Evolutionary conservation across 2,113 vertebrate genomes (phyloP).

Genomic region (Pterophyllum scalare): DNA sequence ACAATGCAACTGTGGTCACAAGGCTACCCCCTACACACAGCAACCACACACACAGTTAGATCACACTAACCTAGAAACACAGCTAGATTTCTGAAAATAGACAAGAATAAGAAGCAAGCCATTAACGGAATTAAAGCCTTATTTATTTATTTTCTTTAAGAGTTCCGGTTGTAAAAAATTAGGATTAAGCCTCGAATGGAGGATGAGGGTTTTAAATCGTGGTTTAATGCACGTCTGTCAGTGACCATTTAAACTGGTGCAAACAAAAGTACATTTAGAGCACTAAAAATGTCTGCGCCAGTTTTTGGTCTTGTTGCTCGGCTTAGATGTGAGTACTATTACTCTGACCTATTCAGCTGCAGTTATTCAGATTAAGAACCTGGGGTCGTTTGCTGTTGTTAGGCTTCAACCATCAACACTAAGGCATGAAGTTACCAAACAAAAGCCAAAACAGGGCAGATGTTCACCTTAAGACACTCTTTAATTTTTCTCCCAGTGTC

Average conservation of each 20-base stretch:
- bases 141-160: constrained; percentile 11
- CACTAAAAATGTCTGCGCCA: neutral
- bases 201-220: constrained; percentile 34
- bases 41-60: constrained; percentile 50
- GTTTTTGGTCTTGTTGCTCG: constrained; percentile 12
- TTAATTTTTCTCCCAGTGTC: constrained; percentile 21
- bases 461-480: constrained; percentile 42
- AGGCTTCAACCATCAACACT: constrained; percentile 34
- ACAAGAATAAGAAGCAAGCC: constrained; percentile 38
- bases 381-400: neutral
- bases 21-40: constrained; percentile 68
- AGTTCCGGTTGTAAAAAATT: constrained; percentile 24
- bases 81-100: constrained; percentile 37
- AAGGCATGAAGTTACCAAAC: constrained; percentile 23
- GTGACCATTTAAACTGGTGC: constrained; percentile 31
- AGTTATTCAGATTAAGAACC: constrained; percentile 28
- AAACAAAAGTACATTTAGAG: constrained; percentile 48
- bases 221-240: constrained; percentile 32
- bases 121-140: constrained; percentile 50
- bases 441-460: constrained; percentile 23
- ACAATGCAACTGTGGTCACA: constrained; percentile 67
- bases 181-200: constrained; percentile 39
- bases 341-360: constrained; percentile 38
- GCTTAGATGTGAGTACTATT: constrained; percentile 34
- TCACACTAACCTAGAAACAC: constrained; percentile 59